Conservation (phyloP, 2,888 invertebrate genomes). For the Yponomeuta evonymella region DNA sequence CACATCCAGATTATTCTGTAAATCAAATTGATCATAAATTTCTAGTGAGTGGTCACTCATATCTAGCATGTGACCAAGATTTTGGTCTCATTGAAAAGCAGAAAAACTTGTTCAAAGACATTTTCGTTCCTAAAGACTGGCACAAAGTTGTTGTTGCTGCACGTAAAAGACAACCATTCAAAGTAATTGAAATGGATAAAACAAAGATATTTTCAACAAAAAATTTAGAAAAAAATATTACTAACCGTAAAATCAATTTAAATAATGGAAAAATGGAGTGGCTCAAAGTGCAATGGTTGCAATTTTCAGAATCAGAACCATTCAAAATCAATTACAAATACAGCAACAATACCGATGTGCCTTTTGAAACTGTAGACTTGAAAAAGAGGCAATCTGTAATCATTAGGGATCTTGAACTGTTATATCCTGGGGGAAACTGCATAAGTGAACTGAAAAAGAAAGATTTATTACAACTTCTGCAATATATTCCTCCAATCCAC, state of each 20-base stretch:
- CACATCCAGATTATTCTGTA: too few relatives aligned
- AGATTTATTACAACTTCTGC: neutral
- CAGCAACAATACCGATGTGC: neutral
- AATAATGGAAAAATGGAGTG: slow-evolving; percentile 1
- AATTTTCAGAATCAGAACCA: neutral
- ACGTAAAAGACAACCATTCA: too few relatives aligned
- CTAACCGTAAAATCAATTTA: neutral
- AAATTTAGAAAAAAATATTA: too few relatives aligned
- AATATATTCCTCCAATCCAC: neutral
- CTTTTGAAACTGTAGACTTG: slow-evolving; percentile 1
- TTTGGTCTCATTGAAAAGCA: too few relatives aligned
- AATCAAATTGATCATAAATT: too few relatives aligned
- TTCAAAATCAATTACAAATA: neutral
- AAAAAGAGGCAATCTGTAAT: neutral
- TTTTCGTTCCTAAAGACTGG: too few relatives aligned
- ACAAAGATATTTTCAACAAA: too few relatives aligned
- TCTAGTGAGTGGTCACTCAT: too few relatives aligned
- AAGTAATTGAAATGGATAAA: too few relatives aligned
- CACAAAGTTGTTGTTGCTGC: too few relatives aligned
- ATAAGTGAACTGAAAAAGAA: neutral
- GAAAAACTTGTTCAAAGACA: too few relatives aligned
- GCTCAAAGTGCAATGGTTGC: neutral
- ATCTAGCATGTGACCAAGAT: too few relatives aligned
- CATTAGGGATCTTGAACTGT: neutral
- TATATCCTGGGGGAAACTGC: neutral